Conservation (phyloP, 2,113 vertebrate genomes). For the Indri indri region DNA sequence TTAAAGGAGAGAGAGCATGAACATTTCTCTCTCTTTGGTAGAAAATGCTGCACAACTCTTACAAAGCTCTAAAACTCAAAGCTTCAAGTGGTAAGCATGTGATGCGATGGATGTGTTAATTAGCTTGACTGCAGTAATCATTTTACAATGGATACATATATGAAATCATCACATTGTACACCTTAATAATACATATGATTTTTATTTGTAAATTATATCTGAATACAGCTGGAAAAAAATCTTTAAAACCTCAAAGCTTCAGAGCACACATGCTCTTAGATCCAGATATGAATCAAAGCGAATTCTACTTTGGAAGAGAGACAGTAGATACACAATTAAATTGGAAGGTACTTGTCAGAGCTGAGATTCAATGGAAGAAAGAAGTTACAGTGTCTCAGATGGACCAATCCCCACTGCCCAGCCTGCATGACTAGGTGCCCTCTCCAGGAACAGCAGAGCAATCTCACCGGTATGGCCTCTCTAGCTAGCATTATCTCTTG, state of each 20-base stretch:
- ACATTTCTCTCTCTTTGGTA: neutral
- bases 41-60: neutral
- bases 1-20: neutral
- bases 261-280: neutral
- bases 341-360: neutral
- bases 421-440: neutral
- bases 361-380: neutral
- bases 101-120: neutral
- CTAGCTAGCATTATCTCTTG: neutral
- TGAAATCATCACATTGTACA: neutral
- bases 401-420: neutral
- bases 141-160: neutral
- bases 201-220: slow-evolving; percentile 4
- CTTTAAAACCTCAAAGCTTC: neutral
- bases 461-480: neutral
- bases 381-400: neutral
- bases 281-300: neutral
- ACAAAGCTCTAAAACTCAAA: neutral
- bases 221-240: neutral
- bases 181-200: neutral
- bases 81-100: neutral
- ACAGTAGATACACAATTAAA: neutral
- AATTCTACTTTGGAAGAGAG: neutral
- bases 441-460: accelerated
- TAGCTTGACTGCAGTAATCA: neutral